phyloP scores from a whole-genome alignment of 2,888 invertebrate genomes.

The Encarsia formosa region DNA sequence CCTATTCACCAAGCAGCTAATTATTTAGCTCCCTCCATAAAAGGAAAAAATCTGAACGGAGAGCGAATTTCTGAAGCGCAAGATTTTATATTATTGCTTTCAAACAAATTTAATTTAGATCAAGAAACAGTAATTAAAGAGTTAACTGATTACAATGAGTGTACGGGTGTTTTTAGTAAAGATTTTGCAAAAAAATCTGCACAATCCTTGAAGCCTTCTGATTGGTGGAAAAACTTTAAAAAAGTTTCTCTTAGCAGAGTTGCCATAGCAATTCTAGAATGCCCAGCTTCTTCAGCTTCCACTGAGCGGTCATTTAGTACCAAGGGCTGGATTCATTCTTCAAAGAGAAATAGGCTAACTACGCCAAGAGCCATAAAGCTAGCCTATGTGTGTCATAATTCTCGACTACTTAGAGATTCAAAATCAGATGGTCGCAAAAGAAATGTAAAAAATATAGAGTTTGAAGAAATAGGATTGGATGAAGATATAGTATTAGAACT shows the following conservation, averaged over 20 bases:
- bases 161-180: not conserved
- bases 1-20: not conserved
- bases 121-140: not conserved
- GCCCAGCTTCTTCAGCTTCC: conserved; percentile 32
- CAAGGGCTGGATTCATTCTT: conserved; percentile 31
- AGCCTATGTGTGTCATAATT: not conserved
- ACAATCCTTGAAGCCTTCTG: not conserved
- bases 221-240: conserved; percentile 21
- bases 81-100: not conserved
- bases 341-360: conserved; percentile 33
- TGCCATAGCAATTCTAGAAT: conserved; percentile 28
- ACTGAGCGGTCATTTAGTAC: conserved; percentile 36
- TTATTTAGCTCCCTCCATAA: not conserved
- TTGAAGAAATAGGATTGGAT: too few species aligned
- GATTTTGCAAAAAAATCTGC: not conserved
- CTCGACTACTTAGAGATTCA: too few species aligned
- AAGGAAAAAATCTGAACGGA: not conserved
- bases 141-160: not conserved
- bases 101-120: not conserved
- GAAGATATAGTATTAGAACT: too few species aligned
- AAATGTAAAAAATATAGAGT: too few species aligned
- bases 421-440: too few species aligned
- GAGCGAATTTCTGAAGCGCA: not conserved
- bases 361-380: not conserved
- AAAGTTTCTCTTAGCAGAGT: conserved; percentile 28